Conservation (phyloP, 2,888 invertebrate species). For the Chironomus tentans region DNA sequence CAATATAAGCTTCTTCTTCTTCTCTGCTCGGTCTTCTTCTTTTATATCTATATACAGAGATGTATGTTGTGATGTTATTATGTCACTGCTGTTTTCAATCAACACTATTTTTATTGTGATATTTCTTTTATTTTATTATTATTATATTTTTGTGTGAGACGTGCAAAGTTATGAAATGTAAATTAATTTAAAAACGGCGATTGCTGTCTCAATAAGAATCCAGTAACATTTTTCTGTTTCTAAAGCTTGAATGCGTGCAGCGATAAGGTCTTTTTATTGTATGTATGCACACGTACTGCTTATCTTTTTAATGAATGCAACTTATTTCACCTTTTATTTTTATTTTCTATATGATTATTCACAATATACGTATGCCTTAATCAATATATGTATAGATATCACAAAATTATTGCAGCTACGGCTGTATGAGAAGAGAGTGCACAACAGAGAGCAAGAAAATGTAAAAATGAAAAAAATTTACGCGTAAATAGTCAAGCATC, state of each 20-base stretch:
- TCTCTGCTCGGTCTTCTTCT: not conserved
- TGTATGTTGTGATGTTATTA: not conserved
- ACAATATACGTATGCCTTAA: too few relatives aligned
- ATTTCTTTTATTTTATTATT: too few relatives aligned
- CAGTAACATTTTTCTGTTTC: not conserved
- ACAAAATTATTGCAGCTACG: not conserved
- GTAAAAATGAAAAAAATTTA: not conserved
- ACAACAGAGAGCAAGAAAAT: not conserved
- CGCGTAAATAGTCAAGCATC: constrained; percentile 16
- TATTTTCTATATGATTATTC: too few relatives aligned
- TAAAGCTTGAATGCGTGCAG: not conserved
- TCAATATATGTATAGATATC: not conserved
- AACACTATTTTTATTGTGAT: not conserved
- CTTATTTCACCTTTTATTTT: too few relatives aligned
- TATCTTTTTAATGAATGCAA: not conserved
- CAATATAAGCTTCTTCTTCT: not conserved
- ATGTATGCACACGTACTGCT: not conserved
- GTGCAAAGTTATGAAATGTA: too few relatives aligned
- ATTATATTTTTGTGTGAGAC: too few relatives aligned
- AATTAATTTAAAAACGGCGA: too few relatives aligned
- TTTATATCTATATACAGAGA: not conserved
- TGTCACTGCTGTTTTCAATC: constrained; percentile 3
- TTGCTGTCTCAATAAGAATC: not conserved
- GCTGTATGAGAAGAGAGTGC: not conserved
- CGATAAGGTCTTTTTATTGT: too few relatives aligned